A percentile compares a stretch with the other conserved stretches of the same genome.
phyloP scores from a whole-genome alignment of 1,140 invertebrate species.

The Agrilus planipennis region DNA sequence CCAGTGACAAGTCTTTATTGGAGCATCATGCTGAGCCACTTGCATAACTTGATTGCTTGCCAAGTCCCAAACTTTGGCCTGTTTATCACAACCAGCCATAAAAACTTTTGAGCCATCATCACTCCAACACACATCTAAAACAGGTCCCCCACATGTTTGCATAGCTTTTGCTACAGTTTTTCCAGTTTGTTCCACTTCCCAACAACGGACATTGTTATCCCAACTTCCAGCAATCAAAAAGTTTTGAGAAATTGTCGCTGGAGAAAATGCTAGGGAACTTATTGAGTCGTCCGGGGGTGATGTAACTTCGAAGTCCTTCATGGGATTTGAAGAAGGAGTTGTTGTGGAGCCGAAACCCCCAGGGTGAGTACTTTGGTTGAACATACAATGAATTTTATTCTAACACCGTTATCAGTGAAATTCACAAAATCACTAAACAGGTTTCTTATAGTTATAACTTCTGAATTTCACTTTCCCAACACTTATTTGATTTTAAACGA shows the following conservation, averaged over 20 bases:
- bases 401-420: no score
- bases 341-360: slow-evolving; percentile 28
- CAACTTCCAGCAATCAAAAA: slow-evolving; percentile 93
- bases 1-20: slow-evolving; percentile 95
- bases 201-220: slow-evolving; percentile 93
- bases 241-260: slow-evolving; percentile 72
- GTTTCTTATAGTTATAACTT: no score
- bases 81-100: slow-evolving; percentile 95
- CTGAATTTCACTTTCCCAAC: no score
- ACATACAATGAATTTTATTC: no score
- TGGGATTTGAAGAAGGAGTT: slow-evolving; percentile 54
- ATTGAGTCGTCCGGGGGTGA: slow-evolving; percentile 94
- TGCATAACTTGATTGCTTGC: slow-evolving; percentile 89
- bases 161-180: slow-evolving; percentile 96
- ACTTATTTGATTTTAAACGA: no score
- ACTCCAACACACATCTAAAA: slow-evolving; percentile 92
- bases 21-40: slow-evolving; percentile 91
- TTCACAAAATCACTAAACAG: no score
- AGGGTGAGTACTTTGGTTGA: no score
- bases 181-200: slow-evolving; percentile 90
- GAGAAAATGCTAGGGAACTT: slow-evolving; percentile 87
- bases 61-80: slow-evolving; percentile 97
- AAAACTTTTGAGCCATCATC: slow-evolving; percentile 56
- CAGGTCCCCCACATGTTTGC: slow-evolving; percentile 87
- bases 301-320: slow-evolving; percentile 88